Evolutionary conservation across 1,140 invertebrate species (phyloP).

Genomic region (Bombus fervidus): DNA sequence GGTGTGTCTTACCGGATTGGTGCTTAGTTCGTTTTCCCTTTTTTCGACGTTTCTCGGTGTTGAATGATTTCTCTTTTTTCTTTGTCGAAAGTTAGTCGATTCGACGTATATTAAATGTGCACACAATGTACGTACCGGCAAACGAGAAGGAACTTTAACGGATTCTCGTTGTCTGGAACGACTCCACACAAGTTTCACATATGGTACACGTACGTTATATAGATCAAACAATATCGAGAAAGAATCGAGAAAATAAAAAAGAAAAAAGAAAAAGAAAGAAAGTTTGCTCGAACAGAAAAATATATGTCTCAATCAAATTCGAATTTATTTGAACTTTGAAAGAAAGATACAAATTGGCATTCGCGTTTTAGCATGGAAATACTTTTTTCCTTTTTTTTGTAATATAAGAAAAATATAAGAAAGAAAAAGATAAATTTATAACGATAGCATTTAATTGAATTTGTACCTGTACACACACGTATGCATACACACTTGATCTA

Average conservation of each 20-base stretch:
- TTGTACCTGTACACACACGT: constrained; percentile 66
- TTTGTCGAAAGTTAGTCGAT: constrained; percentile 65
- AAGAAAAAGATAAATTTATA: not conserved
- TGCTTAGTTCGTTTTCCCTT: constrained; percentile 74
- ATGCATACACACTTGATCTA: constrained; percentile 60
- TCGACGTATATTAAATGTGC: constrained; percentile 63
- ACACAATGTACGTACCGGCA: constrained; percentile 60
- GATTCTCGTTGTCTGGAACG: constrained; percentile 60
- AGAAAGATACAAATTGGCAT: not conserved
- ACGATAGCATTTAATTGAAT: not conserved
- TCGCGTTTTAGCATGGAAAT: not conserved
- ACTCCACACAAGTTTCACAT: constrained; percentile 61
- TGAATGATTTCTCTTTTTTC: constrained; percentile 64
- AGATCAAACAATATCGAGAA: constrained; percentile 1
- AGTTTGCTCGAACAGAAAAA: not conserved
- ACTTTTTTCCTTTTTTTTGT: not conserved
- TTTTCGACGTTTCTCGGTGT: constrained; percentile 70
- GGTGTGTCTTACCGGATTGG: constrained; percentile 75
- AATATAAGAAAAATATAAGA: not conserved
- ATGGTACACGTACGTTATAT: constrained; percentile 63
- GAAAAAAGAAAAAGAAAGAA: not conserved
- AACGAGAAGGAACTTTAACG: constrained; percentile 50
- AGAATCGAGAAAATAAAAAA: not conserved
- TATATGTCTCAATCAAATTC: too few species aligned
- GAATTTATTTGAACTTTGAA: not conserved